phyloP scores from a whole-genome alignment of 2,113 vertebrate genomes.

The Sinocyclocheilus maitianheensis region DNA sequence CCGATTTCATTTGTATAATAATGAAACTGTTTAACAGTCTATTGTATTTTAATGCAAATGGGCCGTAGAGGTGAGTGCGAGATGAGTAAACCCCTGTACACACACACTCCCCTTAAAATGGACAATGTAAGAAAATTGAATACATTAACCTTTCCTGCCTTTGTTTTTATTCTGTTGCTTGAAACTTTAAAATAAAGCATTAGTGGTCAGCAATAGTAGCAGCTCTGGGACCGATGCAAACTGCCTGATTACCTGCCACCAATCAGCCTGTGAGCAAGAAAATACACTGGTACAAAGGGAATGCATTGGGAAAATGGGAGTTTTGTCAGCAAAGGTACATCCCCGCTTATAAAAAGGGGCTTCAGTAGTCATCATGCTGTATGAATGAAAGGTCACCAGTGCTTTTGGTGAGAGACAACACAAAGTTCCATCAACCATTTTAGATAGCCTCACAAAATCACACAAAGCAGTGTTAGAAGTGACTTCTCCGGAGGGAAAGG shows the following conservation, averaged over 20 bases:
- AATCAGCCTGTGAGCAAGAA: slow-evolving; percentile 49
- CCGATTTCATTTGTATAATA: background rate
- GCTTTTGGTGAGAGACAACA: slow-evolving; percentile 23
- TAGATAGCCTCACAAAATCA: slow-evolving; percentile 48
- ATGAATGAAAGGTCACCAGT: slow-evolving; percentile 52
- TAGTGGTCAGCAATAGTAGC: slow-evolving; percentile 38
- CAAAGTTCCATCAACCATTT: slow-evolving; percentile 47
- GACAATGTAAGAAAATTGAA: slow-evolving; percentile 45
- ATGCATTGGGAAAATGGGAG: slow-evolving; percentile 8
- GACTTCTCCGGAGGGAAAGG: slow-evolving; percentile 27
- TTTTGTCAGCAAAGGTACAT: slow-evolving; percentile 44
- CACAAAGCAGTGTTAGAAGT: slow-evolving; percentile 30
- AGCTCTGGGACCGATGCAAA: slow-evolving; percentile 20
- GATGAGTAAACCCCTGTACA: background rate
- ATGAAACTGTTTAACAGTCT: slow-evolving; percentile 15
- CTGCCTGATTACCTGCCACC: slow-evolving; percentile 13
- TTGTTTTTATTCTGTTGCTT: slow-evolving; percentile 51
- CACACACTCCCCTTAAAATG: slow-evolving; percentile 31
- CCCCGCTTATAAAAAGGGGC: slow-evolving; percentile 16
- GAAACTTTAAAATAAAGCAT: slow-evolving; percentile 42
- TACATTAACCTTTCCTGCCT: slow-evolving; percentile 55
- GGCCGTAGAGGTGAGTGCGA: background rate
- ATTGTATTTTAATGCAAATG: slow-evolving; percentile 45
- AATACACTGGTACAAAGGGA: slow-evolving; percentile 39
- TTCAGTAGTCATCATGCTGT: slow-evolving; percentile 20